Percentiles rank a stretch among this genome's conserved stretches.
These are phyloP conservation scores for Labeo rohita DNA, from an alignment of 2,113 vertebrate species.

Conservation along the genomic window DNA sequence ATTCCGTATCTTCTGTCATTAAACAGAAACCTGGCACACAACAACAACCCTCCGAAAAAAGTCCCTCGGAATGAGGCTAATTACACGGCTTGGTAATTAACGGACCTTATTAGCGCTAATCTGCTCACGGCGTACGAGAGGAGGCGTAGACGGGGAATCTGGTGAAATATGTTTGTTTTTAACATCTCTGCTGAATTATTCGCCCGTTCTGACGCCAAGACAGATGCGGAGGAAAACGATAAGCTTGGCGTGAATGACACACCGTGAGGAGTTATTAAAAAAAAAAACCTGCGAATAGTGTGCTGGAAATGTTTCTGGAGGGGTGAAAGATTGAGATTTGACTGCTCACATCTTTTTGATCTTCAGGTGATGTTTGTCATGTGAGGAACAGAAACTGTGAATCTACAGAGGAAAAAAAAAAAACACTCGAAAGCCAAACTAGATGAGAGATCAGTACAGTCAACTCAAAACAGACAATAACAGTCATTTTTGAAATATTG, in stretches of 20 bases:
- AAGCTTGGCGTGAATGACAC: constrained; percentile 21
- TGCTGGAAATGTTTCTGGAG: not conserved
- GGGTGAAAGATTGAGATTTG: not conserved
- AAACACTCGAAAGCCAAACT: not conserved
- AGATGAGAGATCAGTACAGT: not conserved
- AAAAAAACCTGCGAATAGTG: not conserved
- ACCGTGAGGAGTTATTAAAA: not conserved
- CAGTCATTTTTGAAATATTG: not conserved
- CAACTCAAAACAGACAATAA: not conserved
- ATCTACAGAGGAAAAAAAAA: not conserved
- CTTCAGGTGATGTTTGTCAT: constrained; percentile 1
- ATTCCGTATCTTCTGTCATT: constrained; percentile 72
- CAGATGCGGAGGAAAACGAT: not conserved
- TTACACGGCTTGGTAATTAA: constrained; percentile 73
- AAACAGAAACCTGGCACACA: constrained; percentile 70
- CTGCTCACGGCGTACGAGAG: constrained; percentile 66
- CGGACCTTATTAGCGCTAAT: constrained; percentile 70
- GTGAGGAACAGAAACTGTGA: not conserved
- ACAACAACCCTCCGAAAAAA: constrained; percentile 62
- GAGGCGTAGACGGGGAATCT: constrained; percentile 25
- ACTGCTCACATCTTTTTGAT: not conserved
- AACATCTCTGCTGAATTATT: constrained; percentile 57
- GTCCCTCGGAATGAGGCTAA: constrained; percentile 64
- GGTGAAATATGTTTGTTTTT: constrained; percentile 53
- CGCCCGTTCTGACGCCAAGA: constrained; percentile 32